Percentiles rank a stretch among this genome's conserved stretches.
These are phyloP conservation scores for Montipora sp. DNA, from an alignment of 64 coral and sea anemone genomes.

Conservation along the genomic window DNA sequence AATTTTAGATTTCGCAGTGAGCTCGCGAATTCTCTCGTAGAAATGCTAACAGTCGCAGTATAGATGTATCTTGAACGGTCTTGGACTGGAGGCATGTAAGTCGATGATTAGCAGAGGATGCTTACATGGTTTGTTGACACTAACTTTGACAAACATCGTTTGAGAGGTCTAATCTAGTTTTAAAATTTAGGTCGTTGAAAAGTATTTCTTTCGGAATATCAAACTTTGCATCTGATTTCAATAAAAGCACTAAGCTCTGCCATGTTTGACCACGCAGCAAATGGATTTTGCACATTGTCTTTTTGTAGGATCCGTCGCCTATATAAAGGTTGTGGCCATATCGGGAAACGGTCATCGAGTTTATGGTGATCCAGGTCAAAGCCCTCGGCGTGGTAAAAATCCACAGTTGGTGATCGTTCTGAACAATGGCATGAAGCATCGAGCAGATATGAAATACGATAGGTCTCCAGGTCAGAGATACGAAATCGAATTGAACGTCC, in stretches of 20 bases:
- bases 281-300: slow-evolving; percentile 14
- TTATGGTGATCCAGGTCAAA: slow-evolving; percentile 6
- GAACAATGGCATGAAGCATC: slow-evolving; percentile 5
- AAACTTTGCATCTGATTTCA: neutral
- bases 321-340: slow-evolving; percentile 16
- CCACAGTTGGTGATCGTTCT: slow-evolving; percentile 27
- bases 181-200: neutral
- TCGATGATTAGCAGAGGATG: neutral
- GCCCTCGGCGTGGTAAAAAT: neutral
- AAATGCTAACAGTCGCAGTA: too few relatives aligned
- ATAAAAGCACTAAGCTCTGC: neutral
- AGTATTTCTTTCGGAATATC: neutral
- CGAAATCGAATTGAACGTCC: neutral
- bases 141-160: neutral
- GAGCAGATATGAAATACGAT: neutral
- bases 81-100: neutral
- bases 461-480: neutral
- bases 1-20: too few relatives aligned
- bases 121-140: neutral
- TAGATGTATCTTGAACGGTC: too few relatives aligned
- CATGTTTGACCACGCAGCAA: neutral
- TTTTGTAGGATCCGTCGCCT: neutral
- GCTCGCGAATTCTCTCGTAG: too few relatives aligned
- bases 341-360: neutral
- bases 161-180: neutral